Percentiles rank a stretch among this genome's conserved stretches.
These are phyloP conservation scores for Quiscalus mexicanus DNA, from an alignment of 2,113 vertebrate genomes.

Conservation along the genomic window DNA sequence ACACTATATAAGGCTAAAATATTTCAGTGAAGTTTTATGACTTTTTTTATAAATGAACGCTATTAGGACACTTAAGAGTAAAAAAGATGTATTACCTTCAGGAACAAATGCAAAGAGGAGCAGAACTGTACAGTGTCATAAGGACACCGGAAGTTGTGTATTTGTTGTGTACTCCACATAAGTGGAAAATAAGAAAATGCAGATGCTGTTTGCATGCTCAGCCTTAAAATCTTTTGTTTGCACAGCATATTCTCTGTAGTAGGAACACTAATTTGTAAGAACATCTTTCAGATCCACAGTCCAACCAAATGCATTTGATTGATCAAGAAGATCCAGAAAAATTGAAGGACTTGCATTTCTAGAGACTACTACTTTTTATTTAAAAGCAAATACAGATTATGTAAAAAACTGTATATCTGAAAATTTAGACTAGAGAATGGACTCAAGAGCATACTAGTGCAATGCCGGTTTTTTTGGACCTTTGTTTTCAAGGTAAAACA, in stretches of 20 bases:
- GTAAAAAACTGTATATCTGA: background rate
- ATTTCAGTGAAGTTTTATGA: background rate
- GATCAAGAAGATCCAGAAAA: background rate
- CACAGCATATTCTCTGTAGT: background rate
- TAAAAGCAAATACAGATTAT: background rate
- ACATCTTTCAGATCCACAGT: background rate
- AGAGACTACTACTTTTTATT: background rate
- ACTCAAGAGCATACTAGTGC: background rate
- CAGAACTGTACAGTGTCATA: background rate
- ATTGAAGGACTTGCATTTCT: background rate
- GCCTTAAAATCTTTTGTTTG: background rate
- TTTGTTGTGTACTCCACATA: background rate
- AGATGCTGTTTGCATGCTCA: background rate
- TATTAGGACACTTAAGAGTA: background rate
- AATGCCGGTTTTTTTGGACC: rapidly evolving
- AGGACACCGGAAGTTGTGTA: background rate
- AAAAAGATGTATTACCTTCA: background rate
- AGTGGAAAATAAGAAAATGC: background rate
- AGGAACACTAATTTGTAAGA: background rate
- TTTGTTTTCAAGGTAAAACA: background rate
- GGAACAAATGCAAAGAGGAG: background rate
- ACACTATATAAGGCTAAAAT: background rate
- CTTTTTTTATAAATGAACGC: background rate
- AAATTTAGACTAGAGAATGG: background rate
- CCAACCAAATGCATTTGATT: background rate